Evolutionary conservation across 2,888 invertebrate species (phyloP).

Genomic region (Conchocele bisecta): DNA sequence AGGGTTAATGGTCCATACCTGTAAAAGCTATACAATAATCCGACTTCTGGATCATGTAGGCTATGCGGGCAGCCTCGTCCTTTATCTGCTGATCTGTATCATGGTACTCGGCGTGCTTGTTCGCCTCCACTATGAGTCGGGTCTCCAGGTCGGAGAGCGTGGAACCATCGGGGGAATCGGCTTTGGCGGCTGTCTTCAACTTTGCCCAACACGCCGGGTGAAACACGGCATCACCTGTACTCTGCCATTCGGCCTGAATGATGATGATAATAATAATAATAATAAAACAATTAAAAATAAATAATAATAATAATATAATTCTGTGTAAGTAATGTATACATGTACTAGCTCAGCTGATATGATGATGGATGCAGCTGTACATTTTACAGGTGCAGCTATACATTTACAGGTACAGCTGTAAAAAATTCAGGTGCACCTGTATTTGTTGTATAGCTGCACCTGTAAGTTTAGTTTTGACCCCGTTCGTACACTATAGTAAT

Average conservation of each 20-base stretch:
- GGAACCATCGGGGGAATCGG: background rate
- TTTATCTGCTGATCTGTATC: conserved; percentile 60
- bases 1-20: too few relatives aligned
- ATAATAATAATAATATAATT: too few relatives aligned
- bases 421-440: too few relatives aligned
- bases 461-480: too few relatives aligned
- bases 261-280: background rate
- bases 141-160: conserved; percentile 54
- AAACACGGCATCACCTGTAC: conserved; percentile 62
- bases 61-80: conserved; percentile 65
- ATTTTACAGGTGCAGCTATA: too few relatives aligned
- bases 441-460: too few relatives aligned
- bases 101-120: conserved; percentile 74
- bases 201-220: conserved; percentile 65
- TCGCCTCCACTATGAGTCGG: conserved; percentile 66
- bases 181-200: conserved; percentile 21
- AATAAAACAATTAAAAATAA: too few relatives aligned
- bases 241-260: conserved; percentile 51
- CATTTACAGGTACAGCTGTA: too few relatives aligned
- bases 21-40: conserved; percentile 74
- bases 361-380: too few relatives aligned
- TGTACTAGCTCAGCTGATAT: too few relatives aligned
- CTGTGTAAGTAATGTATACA: too few relatives aligned
- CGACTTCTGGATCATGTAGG: conserved; percentile 62
- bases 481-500: too few relatives aligned